Conservation (phyloP, 2,113 vertebrate species). For the Hyla sarda region DNA sequence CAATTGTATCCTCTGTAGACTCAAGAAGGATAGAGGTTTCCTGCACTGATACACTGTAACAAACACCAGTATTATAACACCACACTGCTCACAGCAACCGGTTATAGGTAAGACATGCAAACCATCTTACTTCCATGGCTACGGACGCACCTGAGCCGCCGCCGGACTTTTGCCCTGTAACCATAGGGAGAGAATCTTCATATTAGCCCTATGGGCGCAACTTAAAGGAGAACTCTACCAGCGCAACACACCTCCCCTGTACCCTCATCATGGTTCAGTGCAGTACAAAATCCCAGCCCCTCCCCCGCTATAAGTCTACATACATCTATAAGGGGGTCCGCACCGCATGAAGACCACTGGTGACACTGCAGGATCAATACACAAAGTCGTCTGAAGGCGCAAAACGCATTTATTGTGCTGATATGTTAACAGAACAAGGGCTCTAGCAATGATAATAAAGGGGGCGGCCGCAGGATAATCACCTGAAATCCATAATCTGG, state of each 20-base stretch:
- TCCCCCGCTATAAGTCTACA: too few relatives aligned
- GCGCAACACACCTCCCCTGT: neutral
- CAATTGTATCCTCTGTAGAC: too few relatives aligned
- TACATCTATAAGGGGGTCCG: too few relatives aligned
- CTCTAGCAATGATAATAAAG: neutral
- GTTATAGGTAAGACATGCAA: slow-evolving; percentile 69
- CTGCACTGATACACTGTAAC: too few relatives aligned
- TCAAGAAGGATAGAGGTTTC: too few relatives aligned
- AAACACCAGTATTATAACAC: too few relatives aligned
- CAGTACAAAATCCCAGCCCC: too few relatives aligned
- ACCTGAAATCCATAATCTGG: neutral
- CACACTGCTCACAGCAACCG: neutral
- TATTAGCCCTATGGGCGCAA: neutral
- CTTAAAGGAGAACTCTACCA: neutral
- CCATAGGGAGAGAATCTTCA: slow-evolving; percentile 50
- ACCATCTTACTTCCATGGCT: slow-evolving; percentile 71
- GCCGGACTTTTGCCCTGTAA: slow-evolving; percentile 72
- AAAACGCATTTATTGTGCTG: neutral
- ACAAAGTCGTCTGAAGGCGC: neutral
- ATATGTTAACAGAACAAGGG: neutral
- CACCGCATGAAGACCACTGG: too few relatives aligned
- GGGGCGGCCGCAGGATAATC: neutral
- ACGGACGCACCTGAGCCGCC: slow-evolving; percentile 75
- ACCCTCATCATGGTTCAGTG: too few relatives aligned
- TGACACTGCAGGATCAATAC: too few relatives aligned